Percentiles rank a stretch among this genome's conserved stretches.
phyloP scores from a whole-genome alignment of 1,140 invertebrate species.

The Brachionus rubens region DNA sequence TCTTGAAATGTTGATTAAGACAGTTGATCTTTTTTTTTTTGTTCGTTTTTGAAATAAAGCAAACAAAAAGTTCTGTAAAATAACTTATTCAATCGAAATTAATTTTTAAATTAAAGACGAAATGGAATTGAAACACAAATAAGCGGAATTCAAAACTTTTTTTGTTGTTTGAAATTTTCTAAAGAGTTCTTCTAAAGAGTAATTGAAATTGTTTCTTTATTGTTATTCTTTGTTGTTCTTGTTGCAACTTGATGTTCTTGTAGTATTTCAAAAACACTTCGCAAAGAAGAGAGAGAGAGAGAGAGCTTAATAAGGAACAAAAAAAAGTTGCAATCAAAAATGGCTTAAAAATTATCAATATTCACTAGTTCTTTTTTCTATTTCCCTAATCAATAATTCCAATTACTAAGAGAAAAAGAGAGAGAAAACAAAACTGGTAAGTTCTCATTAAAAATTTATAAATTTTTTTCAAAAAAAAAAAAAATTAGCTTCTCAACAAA shows the following conservation, averaged over 20 bases:
- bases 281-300: too few relatives aligned
- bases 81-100: constrained; percentile 16
- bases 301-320: too few relatives aligned
- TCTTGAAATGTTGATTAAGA: too few relatives aligned
- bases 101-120: constrained; percentile 12
- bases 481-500: neutral
- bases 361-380: neutral
- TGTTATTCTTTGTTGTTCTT: constrained; percentile 27
- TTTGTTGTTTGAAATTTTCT: neutral
- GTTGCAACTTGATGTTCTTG: neutral
- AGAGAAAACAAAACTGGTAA: constrained; percentile 2
- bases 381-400: constrained; percentile 21
- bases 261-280: constrained; percentile 32
- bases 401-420: neutral
- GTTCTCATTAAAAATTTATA: constrained; percentile 35
- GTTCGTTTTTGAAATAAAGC: neutral
- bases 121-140: constrained; percentile 31
- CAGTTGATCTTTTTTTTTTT: constrained; percentile 1
- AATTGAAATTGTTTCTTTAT: constrained; percentile 14
- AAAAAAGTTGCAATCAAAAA: constrained; percentile 3
- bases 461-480: constrained; percentile 2
- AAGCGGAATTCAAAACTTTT: constrained; percentile 35
- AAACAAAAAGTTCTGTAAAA: neutral
- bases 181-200: constrained; percentile 7
- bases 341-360: neutral